phyloP scores from a whole-genome alignment of 2,888 invertebrate genomes.

The Augiades crinisus region DNA sequence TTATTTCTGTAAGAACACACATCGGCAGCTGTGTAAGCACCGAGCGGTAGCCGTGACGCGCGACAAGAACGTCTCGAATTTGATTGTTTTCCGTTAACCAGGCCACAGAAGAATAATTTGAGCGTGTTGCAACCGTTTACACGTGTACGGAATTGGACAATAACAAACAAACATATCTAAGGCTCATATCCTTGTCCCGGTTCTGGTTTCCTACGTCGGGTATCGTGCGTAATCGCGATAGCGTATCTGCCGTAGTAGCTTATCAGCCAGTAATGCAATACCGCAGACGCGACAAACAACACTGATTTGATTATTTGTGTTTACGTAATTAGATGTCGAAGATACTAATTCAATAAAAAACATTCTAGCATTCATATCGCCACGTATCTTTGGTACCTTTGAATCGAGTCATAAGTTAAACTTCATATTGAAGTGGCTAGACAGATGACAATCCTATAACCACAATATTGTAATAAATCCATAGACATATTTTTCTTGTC shows the following conservation, averaged over 20 bases:
- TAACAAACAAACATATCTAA: slow-evolving; percentile 61
- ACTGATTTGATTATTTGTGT: slow-evolving; percentile 41
- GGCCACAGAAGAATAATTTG: slow-evolving; percentile 30
- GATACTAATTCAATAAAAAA: no score
- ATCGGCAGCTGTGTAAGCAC: slow-evolving; percentile 15
- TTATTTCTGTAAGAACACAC: slow-evolving; percentile 3
- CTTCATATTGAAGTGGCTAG: no score
- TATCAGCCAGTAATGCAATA: slow-evolving; percentile 67
- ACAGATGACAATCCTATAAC: no score
- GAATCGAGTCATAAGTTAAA: no score
- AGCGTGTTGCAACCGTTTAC: slow-evolving; percentile 60
- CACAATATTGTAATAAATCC: not conserved
- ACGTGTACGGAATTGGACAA: slow-evolving; percentile 66
- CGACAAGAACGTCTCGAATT: slow-evolving; percentile 2
- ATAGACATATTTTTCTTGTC: no score
- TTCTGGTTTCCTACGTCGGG: slow-evolving; percentile 68
- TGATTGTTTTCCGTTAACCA: slow-evolving; percentile 31
- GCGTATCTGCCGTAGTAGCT: slow-evolving; percentile 61
- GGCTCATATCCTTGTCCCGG: slow-evolving; percentile 73
- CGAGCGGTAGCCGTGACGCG: slow-evolving; percentile 6
- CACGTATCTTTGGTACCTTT: no score
- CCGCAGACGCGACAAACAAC: slow-evolving; percentile 48
- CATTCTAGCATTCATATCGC: no score
- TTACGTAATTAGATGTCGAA: slow-evolving; percentile 8
- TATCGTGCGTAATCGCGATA: slow-evolving; percentile 68